Percentiles rank a stretch among this genome's conserved stretches.
Evolutionary conservation across 2,797 vertebrate genomes (phyloP).

Genomic region (Cyclura pinguis): DNA sequence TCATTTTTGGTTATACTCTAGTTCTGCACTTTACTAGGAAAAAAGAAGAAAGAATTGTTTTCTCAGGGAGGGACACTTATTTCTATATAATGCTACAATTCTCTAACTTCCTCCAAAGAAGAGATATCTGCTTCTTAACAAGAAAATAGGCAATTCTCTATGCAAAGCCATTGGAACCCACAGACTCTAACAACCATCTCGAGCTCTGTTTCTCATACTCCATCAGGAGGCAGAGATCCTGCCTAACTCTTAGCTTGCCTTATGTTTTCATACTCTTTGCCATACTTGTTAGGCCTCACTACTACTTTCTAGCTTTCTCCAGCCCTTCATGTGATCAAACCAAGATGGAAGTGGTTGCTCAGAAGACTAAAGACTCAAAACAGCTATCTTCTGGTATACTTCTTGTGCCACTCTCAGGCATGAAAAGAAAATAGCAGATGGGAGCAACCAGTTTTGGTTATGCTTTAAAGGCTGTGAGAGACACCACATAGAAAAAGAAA

Average conservation of each 20-base stretch:
- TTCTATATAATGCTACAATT: too few relatives aligned
- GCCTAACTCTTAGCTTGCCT: background rate
- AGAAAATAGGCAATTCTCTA: too few relatives aligned
- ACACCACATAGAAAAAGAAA: too few relatives aligned
- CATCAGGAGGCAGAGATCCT: background rate
- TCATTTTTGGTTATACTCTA: too few relatives aligned
- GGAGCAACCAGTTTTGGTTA: background rate
- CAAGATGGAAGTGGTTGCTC: background rate
- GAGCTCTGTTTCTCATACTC: background rate
- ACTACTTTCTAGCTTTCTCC: background rate
- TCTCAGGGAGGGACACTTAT: too few relatives aligned
- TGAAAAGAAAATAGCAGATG: background rate
- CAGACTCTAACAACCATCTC: too few relatives aligned
- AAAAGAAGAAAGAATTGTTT: too few relatives aligned
- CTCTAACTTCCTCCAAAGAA: too few relatives aligned
- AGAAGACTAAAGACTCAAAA: background rate
- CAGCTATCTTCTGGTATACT: background rate
- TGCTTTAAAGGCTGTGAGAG: too few relatives aligned
- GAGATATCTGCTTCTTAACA: too few relatives aligned
- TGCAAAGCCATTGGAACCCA: too few relatives aligned
- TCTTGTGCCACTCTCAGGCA: background rate
- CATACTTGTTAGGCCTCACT: background rate
- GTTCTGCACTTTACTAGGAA: too few relatives aligned
- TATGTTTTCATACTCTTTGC: background rate
- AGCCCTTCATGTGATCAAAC: background rate